phyloP scores from a whole-genome alignment of 2,797 vertebrate species.

The Arremon brunneinucha region DNA sequence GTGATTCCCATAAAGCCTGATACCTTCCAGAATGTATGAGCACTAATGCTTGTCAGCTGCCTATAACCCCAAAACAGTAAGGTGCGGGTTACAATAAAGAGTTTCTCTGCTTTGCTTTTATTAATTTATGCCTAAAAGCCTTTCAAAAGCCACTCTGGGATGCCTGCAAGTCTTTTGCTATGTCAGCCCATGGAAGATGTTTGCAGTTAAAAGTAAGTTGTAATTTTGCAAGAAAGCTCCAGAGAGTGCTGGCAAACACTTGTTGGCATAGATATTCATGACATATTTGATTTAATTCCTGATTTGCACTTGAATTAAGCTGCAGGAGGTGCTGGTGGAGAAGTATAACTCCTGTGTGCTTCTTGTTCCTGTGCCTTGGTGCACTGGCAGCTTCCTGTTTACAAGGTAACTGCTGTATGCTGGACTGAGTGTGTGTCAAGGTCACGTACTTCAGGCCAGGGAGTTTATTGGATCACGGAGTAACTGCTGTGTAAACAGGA shows the following conservation, averaged over 20 bases:
- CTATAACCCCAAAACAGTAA: background rate
- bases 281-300: background rate
- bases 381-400: conserved; percentile 43
- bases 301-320: background rate
- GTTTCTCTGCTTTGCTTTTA: background rate
- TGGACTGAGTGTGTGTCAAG: background rate
- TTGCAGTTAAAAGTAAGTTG: background rate
- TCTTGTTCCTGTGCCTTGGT: background rate
- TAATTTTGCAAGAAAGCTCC: background rate
- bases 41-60: background rate
- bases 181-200: background rate
- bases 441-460: background rate
- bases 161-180: background rate
- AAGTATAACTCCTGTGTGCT: background rate
- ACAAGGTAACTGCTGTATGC: background rate
- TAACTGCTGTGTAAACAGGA: conserved; percentile 45
- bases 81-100: background rate
- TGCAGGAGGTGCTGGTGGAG: background rate
- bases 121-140: background rate
- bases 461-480: background rate
- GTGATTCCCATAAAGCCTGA: background rate
- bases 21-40: background rate
- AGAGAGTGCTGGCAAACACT: background rate
- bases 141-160: background rate
- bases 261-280: background rate